phyloP scores from a whole-genome alignment of 2,797 vertebrate species.

The Karalla daura region DNA sequence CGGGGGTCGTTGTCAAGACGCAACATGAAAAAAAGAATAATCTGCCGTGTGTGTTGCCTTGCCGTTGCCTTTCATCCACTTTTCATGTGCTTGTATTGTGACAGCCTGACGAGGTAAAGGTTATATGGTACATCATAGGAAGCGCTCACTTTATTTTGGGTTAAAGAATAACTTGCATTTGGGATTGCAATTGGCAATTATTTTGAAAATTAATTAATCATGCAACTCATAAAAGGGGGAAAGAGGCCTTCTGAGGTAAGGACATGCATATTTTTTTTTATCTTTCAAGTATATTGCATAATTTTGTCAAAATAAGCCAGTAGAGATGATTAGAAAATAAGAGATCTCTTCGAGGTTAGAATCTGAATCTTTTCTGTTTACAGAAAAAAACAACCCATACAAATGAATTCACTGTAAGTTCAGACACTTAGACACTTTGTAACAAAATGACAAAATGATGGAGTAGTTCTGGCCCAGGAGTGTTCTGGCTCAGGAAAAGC shows the following conservation, averaged over 20 bases:
- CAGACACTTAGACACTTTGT: no score
- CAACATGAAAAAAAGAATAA: conserved; percentile 48
- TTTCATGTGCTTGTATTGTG: conserved; percentile 39
- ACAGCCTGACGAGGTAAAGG: conserved; percentile 14
- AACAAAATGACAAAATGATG: no score
- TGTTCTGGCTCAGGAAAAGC: no score
- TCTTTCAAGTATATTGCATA: background rate
- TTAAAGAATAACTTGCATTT: background rate
- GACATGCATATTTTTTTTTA: background rate
- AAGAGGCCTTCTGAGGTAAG: background rate
- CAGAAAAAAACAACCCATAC: background rate
- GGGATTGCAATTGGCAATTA: background rate
- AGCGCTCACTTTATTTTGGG: background rate
- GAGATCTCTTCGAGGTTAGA: no score
- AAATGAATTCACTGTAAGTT: no score
- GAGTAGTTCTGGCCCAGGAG: no score
- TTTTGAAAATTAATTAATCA: background rate
- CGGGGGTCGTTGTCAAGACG: conserved; percentile 62
- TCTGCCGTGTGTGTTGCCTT: conserved; percentile 4
- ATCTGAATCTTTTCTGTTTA: no score
- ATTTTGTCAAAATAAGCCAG: background rate
- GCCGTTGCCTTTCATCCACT: conserved; percentile 28
- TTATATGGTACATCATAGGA: background rate
- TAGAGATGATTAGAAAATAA: no score
- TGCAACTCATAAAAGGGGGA: background rate